Evolutionary conservation across 2,888 invertebrate genomes (phyloP).

Genomic region (Dascillus cervinus): DNA sequence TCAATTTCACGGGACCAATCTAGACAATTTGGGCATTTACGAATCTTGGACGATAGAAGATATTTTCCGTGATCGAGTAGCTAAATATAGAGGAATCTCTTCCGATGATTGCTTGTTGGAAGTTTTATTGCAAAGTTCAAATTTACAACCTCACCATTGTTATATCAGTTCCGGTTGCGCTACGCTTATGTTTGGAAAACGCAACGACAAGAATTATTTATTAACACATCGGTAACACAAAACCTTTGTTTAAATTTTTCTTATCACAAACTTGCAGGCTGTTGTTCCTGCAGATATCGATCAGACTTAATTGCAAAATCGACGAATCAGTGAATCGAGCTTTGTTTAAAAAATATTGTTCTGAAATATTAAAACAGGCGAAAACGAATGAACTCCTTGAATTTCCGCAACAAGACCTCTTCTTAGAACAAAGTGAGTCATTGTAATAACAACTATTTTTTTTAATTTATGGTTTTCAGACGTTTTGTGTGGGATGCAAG

Average conservation of each 20-base stretch:
- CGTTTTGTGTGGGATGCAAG: constrained; percentile 43
- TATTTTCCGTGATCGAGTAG: constrained; percentile 21
- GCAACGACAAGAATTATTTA: constrained; percentile 28
- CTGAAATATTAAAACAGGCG: constrained; percentile 28
- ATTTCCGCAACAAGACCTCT: constrained; percentile 29
- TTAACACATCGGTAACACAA: constrained; percentile 26
- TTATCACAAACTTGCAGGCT: constrained; percentile 20
- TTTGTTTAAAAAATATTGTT: constrained; percentile 22
- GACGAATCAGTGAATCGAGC: constrained; percentile 2
- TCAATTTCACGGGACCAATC: constrained; percentile 7
- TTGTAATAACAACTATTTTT: too few relatives aligned
- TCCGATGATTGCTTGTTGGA: constrained; percentile 27
- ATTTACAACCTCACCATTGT: constrained; percentile 15
- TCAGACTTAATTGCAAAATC: constrained; percentile 15
- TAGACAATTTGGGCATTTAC: constrained; percentile 23
- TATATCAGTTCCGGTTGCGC: constrained; percentile 20
- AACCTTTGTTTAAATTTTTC: background rate
- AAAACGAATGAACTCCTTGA: constrained; percentile 25
- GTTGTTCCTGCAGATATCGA: constrained; percentile 25
- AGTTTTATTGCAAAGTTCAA: constrained; percentile 17
- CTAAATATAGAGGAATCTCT: constrained; percentile 22
- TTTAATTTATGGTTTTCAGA: constrained; percentile 35
- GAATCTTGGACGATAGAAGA: constrained; percentile 23
- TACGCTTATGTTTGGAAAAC: constrained; percentile 23
- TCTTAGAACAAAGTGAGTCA: constrained; percentile 30